Evolutionary conservation across 2,888 invertebrate genomes (phyloP), one percentile per base, ranked within the genome.

Genomic region (Torymus auratus): DNA sequence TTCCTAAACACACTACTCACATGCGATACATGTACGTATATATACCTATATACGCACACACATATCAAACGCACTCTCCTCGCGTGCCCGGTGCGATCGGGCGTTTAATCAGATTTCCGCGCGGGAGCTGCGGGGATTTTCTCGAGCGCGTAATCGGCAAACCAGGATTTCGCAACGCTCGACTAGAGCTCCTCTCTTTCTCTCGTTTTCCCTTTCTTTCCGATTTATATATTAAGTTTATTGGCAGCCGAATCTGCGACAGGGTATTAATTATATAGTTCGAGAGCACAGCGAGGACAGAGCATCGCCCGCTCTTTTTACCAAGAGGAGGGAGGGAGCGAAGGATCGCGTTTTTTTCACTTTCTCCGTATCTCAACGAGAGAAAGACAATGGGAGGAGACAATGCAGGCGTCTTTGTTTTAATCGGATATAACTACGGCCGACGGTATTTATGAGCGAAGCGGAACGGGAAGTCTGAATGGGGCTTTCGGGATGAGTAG

Each of bases 71-170:
- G 28, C 28, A 28, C 28, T 28, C 28, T 28, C 7, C 28, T 28
- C 28, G 13, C 28, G 13, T 15, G 67, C 77, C 58, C 76, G 77
- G 77, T 71, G 73, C 82, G 82, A 84, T 82, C 82, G 73, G 80
- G 76, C 82, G 78, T 84, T 84, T 81, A 81, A 84, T 83, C 82
- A 82, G 83, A 81, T 80, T 82, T 82, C 71, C 70, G 68, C 61
- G 20, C 3, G 28, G 28, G 28, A 28, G 28, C 4, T 58, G n/a
- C n/a, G 60, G 64, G 80, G 78, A 80, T 83, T 83, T 81, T 64
- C 80, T 80, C 70, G 75, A 70, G 76, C 76, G 76, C 76, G 69
- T 80, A 83, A 83, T 83, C 83, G 80, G 76, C 79, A 83, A 83
- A 82, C 80, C 79, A 77, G 76, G 76, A 77, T 82, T 83, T 84